phyloP scores from a whole-genome alignment of 2,888 invertebrate genomes.

The Amblyjoppa proteus region DNA sequence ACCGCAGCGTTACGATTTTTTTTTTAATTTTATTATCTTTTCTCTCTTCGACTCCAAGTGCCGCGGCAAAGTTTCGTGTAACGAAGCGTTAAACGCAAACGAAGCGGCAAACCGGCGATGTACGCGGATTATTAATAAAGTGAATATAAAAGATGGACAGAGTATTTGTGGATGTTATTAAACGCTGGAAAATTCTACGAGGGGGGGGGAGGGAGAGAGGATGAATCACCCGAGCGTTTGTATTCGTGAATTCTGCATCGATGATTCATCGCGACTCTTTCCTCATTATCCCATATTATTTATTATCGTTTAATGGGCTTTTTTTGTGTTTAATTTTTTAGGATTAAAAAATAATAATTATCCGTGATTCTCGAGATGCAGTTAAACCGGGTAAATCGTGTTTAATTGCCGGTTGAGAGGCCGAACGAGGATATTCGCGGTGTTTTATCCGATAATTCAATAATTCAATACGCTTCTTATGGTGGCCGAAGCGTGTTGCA shows the following conservation, averaged over 20 bases:
- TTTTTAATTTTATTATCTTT: conserved; percentile 16
- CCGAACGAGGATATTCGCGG: conserved; percentile 22
- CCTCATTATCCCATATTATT: neutral
- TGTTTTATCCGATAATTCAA: conserved; percentile 56
- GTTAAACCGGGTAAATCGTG: conserved; percentile 43
- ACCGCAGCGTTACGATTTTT: conserved; percentile 11
- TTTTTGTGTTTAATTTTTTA: neutral
- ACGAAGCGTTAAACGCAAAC: conserved; percentile 81
- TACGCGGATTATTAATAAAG: conserved; percentile 63
- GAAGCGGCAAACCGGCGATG: conserved; percentile 83
- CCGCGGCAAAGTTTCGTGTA: conserved; percentile 75
- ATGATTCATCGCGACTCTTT: conserved; percentile 38
- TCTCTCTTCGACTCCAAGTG: conserved; percentile 54
- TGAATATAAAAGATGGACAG: conserved; percentile 75
- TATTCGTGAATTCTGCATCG: conserved; percentile 37
- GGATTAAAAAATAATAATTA: neutral
- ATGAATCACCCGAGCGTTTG: conserved; percentile 55
- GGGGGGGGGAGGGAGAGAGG: neutral
- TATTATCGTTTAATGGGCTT: neutral
- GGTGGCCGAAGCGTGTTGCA: conserved; percentile 47
- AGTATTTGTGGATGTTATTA: conserved; percentile 39
- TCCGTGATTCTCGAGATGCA: neutral
- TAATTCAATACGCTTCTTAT: conserved; percentile 62
- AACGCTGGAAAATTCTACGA: conserved; percentile 29
- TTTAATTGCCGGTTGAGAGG: conserved; percentile 48